Base-by-base conservation (phyloP, 2,113 vertebrate genomes). In the Anas platyrhynchos region DNA sequence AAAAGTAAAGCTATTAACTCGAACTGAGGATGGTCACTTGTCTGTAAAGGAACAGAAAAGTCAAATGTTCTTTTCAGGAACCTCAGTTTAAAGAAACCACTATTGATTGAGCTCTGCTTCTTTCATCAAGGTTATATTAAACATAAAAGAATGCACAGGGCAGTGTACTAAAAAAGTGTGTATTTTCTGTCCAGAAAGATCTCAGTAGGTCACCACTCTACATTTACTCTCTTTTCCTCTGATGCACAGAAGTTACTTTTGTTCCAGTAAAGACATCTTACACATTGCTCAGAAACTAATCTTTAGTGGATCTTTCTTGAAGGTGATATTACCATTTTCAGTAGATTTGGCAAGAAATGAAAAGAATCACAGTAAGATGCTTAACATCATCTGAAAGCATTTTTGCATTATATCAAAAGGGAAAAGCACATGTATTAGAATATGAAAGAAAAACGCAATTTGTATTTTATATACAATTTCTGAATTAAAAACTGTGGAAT, bases 141-240 rank as follows among this genome's bases (percentile, higher is more conserved):
- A 46, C 16, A 34, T 25, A 75, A 54, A 8, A 41, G 5, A 69
- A 86, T 25, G 11, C 11, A 61, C 4, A 80, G 18, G 22, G 6
- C 1, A 52, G 11, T n/a, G 2, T 18, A 61, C 8, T 20, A 9
- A 34, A 65, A 44, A 50, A 23, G 2, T 16, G 20, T 41, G 1
- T 13, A 9, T 67, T 79, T 88, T 77, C 76, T 61, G 13, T 66
- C 11, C 23, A 52, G 22, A n/a, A 17, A 80, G 29, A 34, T 13
- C 22, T 58, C 20, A 48, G 27, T 34, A 62, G 5, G 3, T 69
- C 23, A 66, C 17, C 27, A 58, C 3, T 65, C 52, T 15, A 20
- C 25, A 58, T 71, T 81, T 82, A 18, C 26, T 84, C 26, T 27
- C 8, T 38, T 86, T 89, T 63, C 23, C 12, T 61, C 32, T 69